Conservation (phyloP, 2,797 vertebrate species). For the Lindbergichthys nudifrons region DNA sequence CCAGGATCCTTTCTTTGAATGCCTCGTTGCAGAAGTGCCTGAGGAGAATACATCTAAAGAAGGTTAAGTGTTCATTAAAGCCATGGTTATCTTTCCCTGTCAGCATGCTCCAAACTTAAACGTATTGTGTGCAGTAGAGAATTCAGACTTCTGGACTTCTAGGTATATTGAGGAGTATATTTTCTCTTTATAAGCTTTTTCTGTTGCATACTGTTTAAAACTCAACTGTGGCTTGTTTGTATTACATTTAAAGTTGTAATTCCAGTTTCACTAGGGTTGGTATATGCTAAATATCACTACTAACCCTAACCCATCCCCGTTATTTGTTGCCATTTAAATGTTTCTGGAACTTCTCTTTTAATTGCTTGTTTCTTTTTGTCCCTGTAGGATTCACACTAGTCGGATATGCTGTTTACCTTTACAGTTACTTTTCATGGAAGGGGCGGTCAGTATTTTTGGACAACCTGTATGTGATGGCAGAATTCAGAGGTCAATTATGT, state of each 20-base stretch:
- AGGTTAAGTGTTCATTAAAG: slow-evolving; percentile 69
- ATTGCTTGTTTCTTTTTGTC: slow-evolving; percentile 7
- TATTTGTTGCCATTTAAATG: neutral
- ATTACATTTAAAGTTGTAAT: too few relatives aligned
- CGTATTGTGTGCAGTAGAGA: too few relatives aligned
- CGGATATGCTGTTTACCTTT: slow-evolving; percentile 87
- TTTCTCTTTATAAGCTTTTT: too few relatives aligned
- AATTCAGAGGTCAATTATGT: slow-evolving; percentile 76
- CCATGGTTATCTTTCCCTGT: neutral
- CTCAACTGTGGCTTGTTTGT: too few relatives aligned
- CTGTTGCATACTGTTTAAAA: too few relatives aligned
- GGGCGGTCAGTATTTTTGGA: slow-evolving; percentile 85
- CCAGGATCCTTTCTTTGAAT: slow-evolving; percentile 84
- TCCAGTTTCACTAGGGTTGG: too few relatives aligned
- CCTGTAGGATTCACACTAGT: slow-evolving; percentile 81
- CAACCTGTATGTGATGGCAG: slow-evolving; percentile 89
- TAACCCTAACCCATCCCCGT: neutral
- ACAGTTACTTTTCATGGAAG: slow-evolving; percentile 90
- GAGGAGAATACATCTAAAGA: slow-evolving; percentile 74
- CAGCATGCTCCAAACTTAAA: neutral
- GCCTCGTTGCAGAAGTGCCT: slow-evolving; percentile 86
- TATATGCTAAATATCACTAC: too few relatives aligned
- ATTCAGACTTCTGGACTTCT: too few relatives aligned
- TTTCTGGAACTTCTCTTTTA: slow-evolving; percentile 17
- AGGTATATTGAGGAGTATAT: too few relatives aligned